A percentile compares a stretch with the other conserved stretches of the same genome.
Conservation (phyloP, 1,140 invertebrate genomes). For the Drosophila azteca region DNA sequence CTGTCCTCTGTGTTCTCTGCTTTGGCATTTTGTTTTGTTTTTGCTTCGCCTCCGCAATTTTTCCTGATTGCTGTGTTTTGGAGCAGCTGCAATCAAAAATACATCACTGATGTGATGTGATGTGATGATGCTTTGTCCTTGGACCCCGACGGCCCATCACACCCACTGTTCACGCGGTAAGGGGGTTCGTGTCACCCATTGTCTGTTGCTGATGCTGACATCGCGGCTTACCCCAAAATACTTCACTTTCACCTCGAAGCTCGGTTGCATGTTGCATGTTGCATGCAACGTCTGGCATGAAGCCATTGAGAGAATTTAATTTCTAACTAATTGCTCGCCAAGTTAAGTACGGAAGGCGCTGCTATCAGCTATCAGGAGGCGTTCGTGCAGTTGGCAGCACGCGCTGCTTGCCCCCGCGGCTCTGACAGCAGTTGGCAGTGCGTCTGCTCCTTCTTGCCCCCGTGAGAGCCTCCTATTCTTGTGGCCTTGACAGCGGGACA, state of each 20-base stretch:
- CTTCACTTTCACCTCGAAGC: constrained; percentile 60
- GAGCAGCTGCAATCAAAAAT: constrained; percentile 75
- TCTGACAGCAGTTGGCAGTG: constrained; percentile 5
- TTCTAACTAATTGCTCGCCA: constrained; percentile 72
- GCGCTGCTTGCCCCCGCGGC: constrained; percentile 5
- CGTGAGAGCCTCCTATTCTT: too few relatives aligned
- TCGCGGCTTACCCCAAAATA: constrained; percentile 49
- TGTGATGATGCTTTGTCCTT: constrained; percentile 16
- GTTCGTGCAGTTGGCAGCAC: constrained; percentile 54
- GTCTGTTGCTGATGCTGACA: constrained; percentile 57
- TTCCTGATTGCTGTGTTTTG: constrained; percentile 59
- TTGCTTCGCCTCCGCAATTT: constrained; percentile 64
- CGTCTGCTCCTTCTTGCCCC: too few relatives aligned
- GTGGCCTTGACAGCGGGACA: not conserved
- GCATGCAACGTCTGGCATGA: constrained; percentile 55
- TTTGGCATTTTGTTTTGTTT: constrained; percentile 63
- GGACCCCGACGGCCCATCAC: too few relatives aligned
- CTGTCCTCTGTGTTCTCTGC: constrained; percentile 10
- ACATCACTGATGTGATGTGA: constrained; percentile 52
- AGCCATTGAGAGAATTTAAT: constrained; percentile 65
- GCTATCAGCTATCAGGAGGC: constrained; percentile 30
- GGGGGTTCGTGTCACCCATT: constrained; percentile 22
- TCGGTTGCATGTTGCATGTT: constrained; percentile 70
- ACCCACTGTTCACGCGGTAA: constrained; percentile 8
- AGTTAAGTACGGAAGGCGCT: constrained; percentile 39